Base-by-base conservation (phyloP, 1,140 invertebrate species). In the Palaemon carinicauda region DNA sequence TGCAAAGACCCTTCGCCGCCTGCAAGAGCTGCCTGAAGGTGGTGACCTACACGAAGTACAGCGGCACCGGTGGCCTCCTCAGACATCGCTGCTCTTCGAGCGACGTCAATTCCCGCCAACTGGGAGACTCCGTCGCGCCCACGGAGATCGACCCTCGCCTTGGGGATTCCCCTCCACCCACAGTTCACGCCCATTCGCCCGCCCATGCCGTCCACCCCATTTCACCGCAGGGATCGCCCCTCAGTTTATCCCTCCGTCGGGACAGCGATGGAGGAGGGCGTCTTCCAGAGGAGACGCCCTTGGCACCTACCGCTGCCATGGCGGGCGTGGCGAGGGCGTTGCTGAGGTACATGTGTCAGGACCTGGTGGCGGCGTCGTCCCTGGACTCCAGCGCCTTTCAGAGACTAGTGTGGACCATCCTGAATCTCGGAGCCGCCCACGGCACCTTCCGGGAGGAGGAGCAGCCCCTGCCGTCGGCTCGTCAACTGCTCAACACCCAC, bases 321-420 rank as follows among this genome's bases (percentile, higher is more conserved):
- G 88, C 80, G 12, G 88, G 88, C 24, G 86, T 89, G 65, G 85
- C 88, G 24, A 60, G 88, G 71, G 88, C 88, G 31, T 69, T 89
- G 31, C 82, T 89, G n/a, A 65, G 89, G 9, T 89, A 89, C 71
- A 89, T 89, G 89, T 89, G 89, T 54, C 89, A 89, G 10, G 89
- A 89, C 29, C 79, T 89, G 21, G 81, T 89, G 29, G 31, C 87
- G 7, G 52, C 82, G 10, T 80, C 85, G 1, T 53, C 82, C 27
- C 79, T 88, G 50, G 87, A 89, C 50, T 86, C 89, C 21, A 73
- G 80, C 27, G 89, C 82, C 17, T 89, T 89, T 53, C 89, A 89
- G 51, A 71, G 87, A 51, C 73, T 89, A 52, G 89, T 89, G 71
- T 88, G 87, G 89, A 82, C 89, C 24, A 79, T 89, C 17, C 74